A percentile compares a stretch with the other conserved stretches of the same genome.
phyloP scores from a whole-genome alignment of 2,797 vertebrate species.

The Enteromius afrohamiltoni region DNA sequence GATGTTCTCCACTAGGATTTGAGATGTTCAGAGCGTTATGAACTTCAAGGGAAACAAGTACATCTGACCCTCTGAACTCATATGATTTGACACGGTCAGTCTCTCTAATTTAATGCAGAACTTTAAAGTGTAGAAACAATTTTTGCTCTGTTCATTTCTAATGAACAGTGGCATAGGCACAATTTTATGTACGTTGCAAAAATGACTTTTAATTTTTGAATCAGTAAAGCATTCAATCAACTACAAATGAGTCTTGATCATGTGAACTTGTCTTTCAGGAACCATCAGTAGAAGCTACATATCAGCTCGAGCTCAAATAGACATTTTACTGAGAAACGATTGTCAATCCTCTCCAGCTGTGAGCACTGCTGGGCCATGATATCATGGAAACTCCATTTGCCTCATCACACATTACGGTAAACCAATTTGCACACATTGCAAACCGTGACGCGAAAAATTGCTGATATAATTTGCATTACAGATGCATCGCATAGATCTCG shows the following conservation, averaged over 20 bases:
- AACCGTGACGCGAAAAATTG: conserved; percentile 12
- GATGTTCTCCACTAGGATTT: neutral
- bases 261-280: neutral
- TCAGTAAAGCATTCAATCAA: neutral
- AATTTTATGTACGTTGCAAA: neutral
- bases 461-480: neutral
- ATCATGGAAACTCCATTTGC: conserved; percentile 38
- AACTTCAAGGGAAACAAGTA: neutral
- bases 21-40: neutral
- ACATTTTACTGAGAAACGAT: neutral
- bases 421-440: conserved; percentile 28
- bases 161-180: neutral
- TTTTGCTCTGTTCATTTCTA: neutral
- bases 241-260: neutral
- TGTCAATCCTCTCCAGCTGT: conserved; percentile 6
- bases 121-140: neutral
- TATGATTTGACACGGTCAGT: neutral
- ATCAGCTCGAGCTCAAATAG: conserved; percentile 3
- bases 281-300: neutral
- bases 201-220: neutral
- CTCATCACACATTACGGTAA: conserved; percentile 33
- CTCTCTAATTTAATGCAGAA: neutral
- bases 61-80: neutral
- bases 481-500: conserved; percentile 5
- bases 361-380: neutral